Conservation (phyloP, 2,888 invertebrate genomes). For the Cheiracanthium punctorium region DNA sequence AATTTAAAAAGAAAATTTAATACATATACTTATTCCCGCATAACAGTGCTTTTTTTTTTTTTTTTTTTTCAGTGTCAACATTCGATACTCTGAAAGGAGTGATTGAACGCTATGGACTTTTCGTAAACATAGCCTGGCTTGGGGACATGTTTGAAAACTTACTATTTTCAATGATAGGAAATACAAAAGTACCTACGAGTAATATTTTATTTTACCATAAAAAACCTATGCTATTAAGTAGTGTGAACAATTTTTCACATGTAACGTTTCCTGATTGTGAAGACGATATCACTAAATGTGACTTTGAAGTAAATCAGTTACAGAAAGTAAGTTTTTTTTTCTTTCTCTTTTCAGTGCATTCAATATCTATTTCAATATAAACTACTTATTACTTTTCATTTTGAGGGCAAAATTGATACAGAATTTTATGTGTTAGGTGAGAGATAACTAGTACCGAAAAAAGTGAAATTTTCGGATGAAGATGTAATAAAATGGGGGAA, state of each 20-base stretch:
- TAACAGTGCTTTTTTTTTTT: too few species aligned
- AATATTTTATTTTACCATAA: constrained; percentile 81
- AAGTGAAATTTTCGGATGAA: too few species aligned
- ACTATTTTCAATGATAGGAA: constrained; percentile 72
- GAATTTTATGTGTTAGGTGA: too few species aligned
- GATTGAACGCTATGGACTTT: constrained; percentile 80
- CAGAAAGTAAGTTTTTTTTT: constrained; percentile 81
- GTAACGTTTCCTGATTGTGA: constrained; percentile 83
- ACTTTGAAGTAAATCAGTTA: constrained; percentile 83
- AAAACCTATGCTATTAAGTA: constrained; percentile 80
- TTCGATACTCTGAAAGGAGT: constrained; percentile 76
- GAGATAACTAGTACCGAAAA: too few species aligned
- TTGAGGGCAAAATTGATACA: too few species aligned
- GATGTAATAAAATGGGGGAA: too few species aligned
- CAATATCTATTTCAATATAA: not conserved
- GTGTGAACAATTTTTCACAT: constrained; percentile 75
- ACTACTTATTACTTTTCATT: not conserved
- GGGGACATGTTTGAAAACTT: constrained; percentile 79
- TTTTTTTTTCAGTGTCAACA: constrained; percentile 36
- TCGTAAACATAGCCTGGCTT: constrained; percentile 83
- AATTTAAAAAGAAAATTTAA: too few species aligned
- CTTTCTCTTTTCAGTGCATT: not conserved
- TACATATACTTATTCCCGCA: too few species aligned
- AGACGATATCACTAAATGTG: constrained; percentile 78
- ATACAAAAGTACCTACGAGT: constrained; percentile 63